Evolutionary conservation across 64 coral and sea anemone species (phyloP), one percentile per base, ranked within the genome.

Genomic region (Anthopleura sola): DNA sequence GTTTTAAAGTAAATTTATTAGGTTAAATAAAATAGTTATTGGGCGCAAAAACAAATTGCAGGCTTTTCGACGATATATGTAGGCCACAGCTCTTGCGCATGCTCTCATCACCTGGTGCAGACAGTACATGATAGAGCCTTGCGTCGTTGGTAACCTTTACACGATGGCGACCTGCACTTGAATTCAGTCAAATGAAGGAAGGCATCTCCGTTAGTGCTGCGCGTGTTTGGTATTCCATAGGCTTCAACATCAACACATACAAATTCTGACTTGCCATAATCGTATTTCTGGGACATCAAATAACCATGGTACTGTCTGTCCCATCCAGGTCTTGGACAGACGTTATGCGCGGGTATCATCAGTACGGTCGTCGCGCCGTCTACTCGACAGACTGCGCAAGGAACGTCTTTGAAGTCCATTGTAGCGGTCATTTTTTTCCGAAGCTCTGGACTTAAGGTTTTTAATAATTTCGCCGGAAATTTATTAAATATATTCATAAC

Each of bases 281-380:
- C n/a, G n/a, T 86, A 46, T 33, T 75, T 40, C 47, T 86, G 60
- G 23, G 85, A 75, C 69, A 86, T 71, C 10, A 86, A 68, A 40
- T 86, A 86, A 9, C 85, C 85, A 77, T 86, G 68, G 68, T 86
- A 86, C 68, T 86, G 60, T 62, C 56, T 12, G 39, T 46, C 37
- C 64, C 60, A 86, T n/a, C 37, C 40, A 44, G 40, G 50, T 5
- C 31, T 12, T 15, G 85, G 85, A 38, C 85, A 86, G 24, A 47
- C n/a, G 24, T 86, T 86, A 23, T 50, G 40, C 23, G 85, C 85
- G 18, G 85, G 85, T 36, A 86, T 76, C 85, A 86, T 86, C 13
- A 86, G 29, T 10, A 24, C 34, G 5, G 82, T 2, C 32, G 82
- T 83, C 19, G 82, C 82, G 5, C 82, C 82, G 17, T 83, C 82